Base-by-base conservation (phyloP, 2,888 invertebrate genomes). In the Ormyrus nitidulus region DNA sequence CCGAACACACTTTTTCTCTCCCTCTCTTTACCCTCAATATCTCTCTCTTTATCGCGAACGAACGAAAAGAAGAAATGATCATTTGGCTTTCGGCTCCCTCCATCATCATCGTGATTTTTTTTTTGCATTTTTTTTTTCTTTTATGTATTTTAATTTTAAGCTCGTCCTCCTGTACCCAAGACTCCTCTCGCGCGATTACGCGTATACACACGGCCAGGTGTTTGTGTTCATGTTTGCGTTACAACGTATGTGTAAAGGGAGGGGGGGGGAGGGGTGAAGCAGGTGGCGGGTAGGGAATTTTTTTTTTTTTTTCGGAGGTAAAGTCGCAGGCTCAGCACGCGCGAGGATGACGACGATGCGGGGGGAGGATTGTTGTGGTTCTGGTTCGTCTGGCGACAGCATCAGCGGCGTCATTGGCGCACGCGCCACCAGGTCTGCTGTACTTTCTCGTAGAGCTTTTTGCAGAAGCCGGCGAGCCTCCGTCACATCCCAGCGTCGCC, bases 391-490 rank as follows among this genome's bases (percentile, higher is more conserved):
- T 34, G 34, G 34, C 34, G 34, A 34, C 34, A 34, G 34, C 34
- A 4, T 34, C 34, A 34, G 34, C 34, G 34, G 61, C 49, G 0
- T 91, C 89, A 92, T 90, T 95, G 95, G 93, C 95, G 95, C 92
- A 95, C 94, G 92, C 95, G 95, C 95, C 96, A 96, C 95, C 96
- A 96, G 92, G 94, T 87, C 86, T 90, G 95, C 93, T 96, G 96
- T 92, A 95, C 94, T 92, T 95, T 96, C 92, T 96, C 96, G 92
- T 95, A 94, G 92, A 96, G 94, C 94, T 96, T 96, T 93, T 95
- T 95, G 93, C 95, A 96, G 92, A 96, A 94, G 93, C 96, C 95
- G 92, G 95, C 93, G 93, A 96, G 94, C 95, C 96, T 96, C 96
- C 96, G 96, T 96, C 96, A 96, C 95, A 96, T 96, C 91, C 96